phyloP scores from a whole-genome alignment of 1,140 invertebrate species.

The Dysdera silvatica region DNA sequence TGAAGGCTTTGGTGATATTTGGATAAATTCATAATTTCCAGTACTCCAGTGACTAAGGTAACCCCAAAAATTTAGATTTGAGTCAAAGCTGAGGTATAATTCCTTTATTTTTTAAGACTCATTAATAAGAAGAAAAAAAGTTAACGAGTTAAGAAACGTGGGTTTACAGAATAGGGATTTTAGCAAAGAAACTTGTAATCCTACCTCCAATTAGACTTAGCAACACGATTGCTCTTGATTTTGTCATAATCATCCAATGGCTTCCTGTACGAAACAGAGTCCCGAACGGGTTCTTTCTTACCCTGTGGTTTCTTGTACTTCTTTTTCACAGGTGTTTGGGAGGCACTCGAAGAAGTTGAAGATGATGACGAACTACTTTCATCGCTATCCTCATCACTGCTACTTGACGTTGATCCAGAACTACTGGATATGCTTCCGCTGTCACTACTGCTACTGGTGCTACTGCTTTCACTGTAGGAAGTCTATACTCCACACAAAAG shows the following conservation, averaged over 20 bases:
- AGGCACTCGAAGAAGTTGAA: slow-evolving; percentile 24
- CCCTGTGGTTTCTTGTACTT: slow-evolving; percentile 3
- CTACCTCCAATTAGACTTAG: slow-evolving; percentile 4
- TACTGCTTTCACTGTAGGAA: slow-evolving; percentile 27
- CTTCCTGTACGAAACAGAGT: not conserved
- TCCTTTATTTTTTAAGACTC: too few species aligned
- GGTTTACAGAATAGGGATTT: too few species aligned
- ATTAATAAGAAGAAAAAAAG: too few species aligned
- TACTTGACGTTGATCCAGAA: slow-evolving; percentile 22
- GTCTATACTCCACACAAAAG: not conserved
- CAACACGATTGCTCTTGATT: slow-evolving; percentile 10
- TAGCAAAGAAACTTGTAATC: too few species aligned
- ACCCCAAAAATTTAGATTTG: too few species aligned
- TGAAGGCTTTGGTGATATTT: too few species aligned
- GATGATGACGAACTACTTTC: slow-evolving; percentile 21
- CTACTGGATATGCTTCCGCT: slow-evolving; percentile 28
- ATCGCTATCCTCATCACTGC: slow-evolving; percentile 27
- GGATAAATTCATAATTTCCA: too few species aligned
- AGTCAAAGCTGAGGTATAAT: too few species aligned
- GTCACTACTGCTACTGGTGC: slow-evolving; percentile 25
- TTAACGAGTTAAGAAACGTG: too few species aligned
- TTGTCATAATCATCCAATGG: slow-evolving; percentile 15
- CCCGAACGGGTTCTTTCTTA: not conserved
- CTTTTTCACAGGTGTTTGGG: not conserved
- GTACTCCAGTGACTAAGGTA: too few species aligned